Evolutionary conservation across 2,888 invertebrate genomes (phyloP).

Genomic region (Caprella mutica): DNA sequence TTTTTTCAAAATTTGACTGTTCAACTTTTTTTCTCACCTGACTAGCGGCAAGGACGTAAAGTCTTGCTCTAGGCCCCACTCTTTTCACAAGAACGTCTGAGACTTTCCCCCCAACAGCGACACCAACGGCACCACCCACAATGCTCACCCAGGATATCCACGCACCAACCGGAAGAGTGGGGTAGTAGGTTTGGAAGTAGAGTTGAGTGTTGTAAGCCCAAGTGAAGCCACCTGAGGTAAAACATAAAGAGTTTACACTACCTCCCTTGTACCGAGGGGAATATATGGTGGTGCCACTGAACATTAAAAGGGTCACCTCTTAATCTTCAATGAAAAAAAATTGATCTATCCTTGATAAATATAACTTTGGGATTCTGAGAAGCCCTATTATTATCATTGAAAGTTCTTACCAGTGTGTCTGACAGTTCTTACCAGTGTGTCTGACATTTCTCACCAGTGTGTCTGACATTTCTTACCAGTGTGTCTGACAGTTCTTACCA

Average conservation of each 20-base stretch:
- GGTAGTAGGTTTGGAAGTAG: slow-evolving; percentile 76
- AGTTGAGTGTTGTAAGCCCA: slow-evolving; percentile 85
- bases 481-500: no score
- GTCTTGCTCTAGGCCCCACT: slow-evolving; percentile 19
- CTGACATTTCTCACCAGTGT: no score
- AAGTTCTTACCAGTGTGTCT: no score
- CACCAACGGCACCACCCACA: slow-evolving; percentile 54
- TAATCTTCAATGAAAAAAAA: no score
- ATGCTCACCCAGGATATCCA: slow-evolving; percentile 81
- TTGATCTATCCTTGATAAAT: no score
- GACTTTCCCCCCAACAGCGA: slow-evolving; percentile 54
- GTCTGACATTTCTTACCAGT: no score
- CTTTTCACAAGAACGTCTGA: slow-evolving; percentile 58
- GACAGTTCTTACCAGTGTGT: no score
- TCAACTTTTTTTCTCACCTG: slow-evolving; percentile 43
- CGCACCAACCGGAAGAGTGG: slow-evolving; percentile 78
- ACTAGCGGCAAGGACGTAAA: slow-evolving; percentile 61
- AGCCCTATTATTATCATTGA: no score
- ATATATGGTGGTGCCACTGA: no score
- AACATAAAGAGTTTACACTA: neutral
- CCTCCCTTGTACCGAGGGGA: no score
- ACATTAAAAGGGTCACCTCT: no score
- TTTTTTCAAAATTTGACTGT: neutral
- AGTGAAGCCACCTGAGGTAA: slow-evolving; percentile 61
- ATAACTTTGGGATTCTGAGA: no score